These are phyloP conservation scores for Leptinotarsa undecemlineata DNA, from an alignment of 1,140 invertebrate species.

Conservation along the genomic window DNA sequence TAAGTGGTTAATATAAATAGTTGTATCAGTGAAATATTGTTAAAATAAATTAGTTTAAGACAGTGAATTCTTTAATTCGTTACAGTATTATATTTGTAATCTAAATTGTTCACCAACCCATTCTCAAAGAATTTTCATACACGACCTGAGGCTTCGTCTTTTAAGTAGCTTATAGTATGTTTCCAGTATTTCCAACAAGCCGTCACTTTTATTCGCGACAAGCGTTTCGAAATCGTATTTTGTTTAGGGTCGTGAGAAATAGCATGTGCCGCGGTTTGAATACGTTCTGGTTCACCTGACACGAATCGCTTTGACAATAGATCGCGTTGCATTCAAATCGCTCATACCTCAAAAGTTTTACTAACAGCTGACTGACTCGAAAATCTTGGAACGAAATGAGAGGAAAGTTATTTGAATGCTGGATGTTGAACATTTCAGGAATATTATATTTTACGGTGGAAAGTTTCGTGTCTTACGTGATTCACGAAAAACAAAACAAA, in stretches of 20 bases:
- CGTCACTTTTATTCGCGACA: constrained; percentile 5
- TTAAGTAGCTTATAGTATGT: too few species aligned
- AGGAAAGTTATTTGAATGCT: background rate
- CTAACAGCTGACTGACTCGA: constrained; percentile 18
- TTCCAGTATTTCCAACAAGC: background rate
- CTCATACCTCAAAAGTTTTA: constrained; percentile 39
- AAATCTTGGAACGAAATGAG: background rate
- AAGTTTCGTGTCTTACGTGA: too few species aligned
- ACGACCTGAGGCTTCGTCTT: too few species aligned
- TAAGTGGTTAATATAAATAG: too few species aligned
- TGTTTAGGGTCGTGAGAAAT: constrained; percentile 32
- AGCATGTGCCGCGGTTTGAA: constrained; percentile 35
- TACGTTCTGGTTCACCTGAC: constrained; percentile 43
- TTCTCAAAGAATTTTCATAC: too few species aligned
- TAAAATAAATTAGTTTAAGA: too few species aligned
- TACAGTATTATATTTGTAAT: too few species aligned
- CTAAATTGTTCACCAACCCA: too few species aligned
- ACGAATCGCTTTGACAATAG: constrained; percentile 40
- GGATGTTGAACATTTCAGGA: background rate
- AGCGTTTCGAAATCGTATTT: constrained; percentile 23
- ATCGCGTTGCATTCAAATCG: constrained; percentile 34
- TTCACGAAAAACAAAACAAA: too few species aligned
- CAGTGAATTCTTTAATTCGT: too few species aligned
- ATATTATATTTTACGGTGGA: background rate
- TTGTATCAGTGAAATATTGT: too few species aligned